Evolutionary conservation across 2,888 invertebrate genomes (phyloP).

Genomic region (Erebia ligea): DNA sequence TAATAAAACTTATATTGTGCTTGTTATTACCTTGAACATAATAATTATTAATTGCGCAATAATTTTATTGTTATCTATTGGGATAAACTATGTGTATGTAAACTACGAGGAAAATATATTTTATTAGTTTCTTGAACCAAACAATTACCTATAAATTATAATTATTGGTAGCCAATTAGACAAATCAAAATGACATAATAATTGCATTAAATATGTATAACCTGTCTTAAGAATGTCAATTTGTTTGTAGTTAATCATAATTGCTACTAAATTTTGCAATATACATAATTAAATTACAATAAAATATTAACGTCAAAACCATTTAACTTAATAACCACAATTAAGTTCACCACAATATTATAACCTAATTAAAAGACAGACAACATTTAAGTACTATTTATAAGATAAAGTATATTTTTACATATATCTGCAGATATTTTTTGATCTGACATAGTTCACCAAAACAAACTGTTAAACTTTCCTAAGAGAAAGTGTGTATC

Average conservation of each 20-base stretch:
- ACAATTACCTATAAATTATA: slow-evolving; percentile 2
- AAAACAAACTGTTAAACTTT: slow-evolving; percentile 7
- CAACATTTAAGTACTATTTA: no score
- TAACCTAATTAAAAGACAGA: no score
- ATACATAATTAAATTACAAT: slow-evolving; percentile 2
- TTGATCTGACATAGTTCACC: not conserved
- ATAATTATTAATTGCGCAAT: no score
- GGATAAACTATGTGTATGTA: not conserved
- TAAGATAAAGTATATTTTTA: no score
- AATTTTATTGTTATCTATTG: no score
- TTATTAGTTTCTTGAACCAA: slow-evolving; percentile 1
- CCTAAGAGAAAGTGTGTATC: slow-evolving; percentile 28
- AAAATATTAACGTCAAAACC: not conserved
- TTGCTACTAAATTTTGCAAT: slow-evolving; percentile 1
- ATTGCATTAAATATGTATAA: slow-evolving; percentile 16
- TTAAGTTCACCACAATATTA: not conserved
- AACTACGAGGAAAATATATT: slow-evolving; percentile 1
- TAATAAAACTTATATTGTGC: no score
- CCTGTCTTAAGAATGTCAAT: not conserved
- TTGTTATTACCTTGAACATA: no score
- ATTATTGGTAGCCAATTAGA: slow-evolving; percentile 9
- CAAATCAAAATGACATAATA: slow-evolving; percentile 14
- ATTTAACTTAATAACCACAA: not conserved
- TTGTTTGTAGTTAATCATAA: slow-evolving; percentile 7
- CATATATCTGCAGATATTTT: not conserved